A percentile compares a stretch with the other conserved stretches of the same genome.
These are phyloP conservation scores for Aleiodes alternator DNA, from an alignment of 2,888 invertebrate genomes.

Conservation along the genomic window DNA sequence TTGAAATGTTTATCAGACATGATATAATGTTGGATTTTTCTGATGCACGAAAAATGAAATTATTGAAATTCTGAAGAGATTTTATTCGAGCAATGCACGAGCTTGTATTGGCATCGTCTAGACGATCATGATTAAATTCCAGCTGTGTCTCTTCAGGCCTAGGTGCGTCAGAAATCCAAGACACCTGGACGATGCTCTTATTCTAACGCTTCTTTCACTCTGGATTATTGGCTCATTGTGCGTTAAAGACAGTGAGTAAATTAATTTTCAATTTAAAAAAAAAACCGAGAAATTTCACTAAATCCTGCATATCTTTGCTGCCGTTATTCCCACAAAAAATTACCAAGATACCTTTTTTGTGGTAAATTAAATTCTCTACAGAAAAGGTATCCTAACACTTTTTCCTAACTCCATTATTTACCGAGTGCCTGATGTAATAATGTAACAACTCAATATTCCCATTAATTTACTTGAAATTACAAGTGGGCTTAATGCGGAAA, in stretches of 20 bases:
- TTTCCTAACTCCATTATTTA: not conserved
- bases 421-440: not conserved
- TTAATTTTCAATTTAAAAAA: not conserved
- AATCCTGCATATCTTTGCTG: too few relatives aligned
- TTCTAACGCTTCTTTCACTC: constrained; percentile 67
- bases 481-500: not conserved
- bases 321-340: too few relatives aligned
- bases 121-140: constrained; percentile 70
- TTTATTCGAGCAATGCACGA: constrained; percentile 61
- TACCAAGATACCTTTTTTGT: not conserved
- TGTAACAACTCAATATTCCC: too few relatives aligned
- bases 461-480: too few relatives aligned
- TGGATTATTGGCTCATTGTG: constrained; percentile 72
- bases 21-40: too few relatives aligned
- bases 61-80: not conserved
- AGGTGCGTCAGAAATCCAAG: constrained; percentile 62
- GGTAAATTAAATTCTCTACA: not conserved
- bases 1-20: not conserved
- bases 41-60: not conserved
- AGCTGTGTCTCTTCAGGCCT: constrained; percentile 64
- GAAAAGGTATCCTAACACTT: not conserved
- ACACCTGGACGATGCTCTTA: constrained; percentile 64
- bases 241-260: constrained; percentile 72
- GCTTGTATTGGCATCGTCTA: constrained; percentile 55
- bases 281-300: too few relatives aligned